Evolutionary conservation across 2,888 invertebrate genomes (phyloP), one percentile per base, ranked within the genome.

Genomic region (Miltochrista miniata): DNA sequence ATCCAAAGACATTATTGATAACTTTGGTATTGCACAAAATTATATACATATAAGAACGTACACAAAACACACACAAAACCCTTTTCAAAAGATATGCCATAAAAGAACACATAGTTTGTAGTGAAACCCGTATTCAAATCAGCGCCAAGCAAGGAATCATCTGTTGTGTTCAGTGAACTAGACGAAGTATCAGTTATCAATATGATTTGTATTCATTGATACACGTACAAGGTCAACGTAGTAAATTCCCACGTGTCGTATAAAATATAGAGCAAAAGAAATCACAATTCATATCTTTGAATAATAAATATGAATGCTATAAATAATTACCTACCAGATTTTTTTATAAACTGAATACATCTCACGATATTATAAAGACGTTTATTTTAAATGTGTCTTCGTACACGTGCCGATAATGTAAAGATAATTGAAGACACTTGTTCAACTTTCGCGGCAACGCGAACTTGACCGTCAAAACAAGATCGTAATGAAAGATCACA

Each of bases 391-490:
- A 18, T 7, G 38, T 11, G 11, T 38, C 24, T 38, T 18, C 36
- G 15, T 14, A 24, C 18, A 24, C 18, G 18, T 24, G 18, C 18
- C 18, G 18, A n/a, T 24, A 24, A 24, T 24, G 2, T 24, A 24
- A 24, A 24, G 18, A 5, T 24, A 24, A 24, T 24, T 24, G 18
- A 24, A 24, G 18, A 24, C 11, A 12, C 18, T 43, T 11, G 72
- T 77, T 68, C 74, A 85, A 85, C 83, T 87, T 87, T 87, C 83
- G 69, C 77, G 72, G 71, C 74, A 72, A 69, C 66, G 70, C 76
- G 89, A 90, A 90, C 90, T 90, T 91, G 90, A 90, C 90, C 90
- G 84, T 78, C 87, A 85, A 89, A 89, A 83, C 78, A 80, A 84
- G 83, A 85, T 81, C 79, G 81, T 82, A 84, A 87, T 90, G 90